These are phyloP conservation scores for Tanypteryx hageni DNA, from an alignment of 2,888 invertebrate species.

Conservation along the genomic window DNA sequence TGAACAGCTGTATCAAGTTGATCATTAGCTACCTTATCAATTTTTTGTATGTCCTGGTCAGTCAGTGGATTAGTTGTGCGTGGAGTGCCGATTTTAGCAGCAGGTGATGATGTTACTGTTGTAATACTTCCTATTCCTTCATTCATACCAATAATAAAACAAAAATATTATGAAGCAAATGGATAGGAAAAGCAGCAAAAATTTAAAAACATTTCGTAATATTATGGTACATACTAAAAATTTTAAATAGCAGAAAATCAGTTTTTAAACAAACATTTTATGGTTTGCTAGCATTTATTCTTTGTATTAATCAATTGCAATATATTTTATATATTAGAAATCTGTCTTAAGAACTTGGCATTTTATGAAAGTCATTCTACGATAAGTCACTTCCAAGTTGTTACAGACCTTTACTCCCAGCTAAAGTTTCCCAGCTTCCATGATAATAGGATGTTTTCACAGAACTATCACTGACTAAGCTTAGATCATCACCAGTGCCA, in stretches of 20 bases:
- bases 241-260: no score
- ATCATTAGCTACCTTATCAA: background rate
- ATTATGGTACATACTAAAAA: no score
- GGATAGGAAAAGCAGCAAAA: no score
- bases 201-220: no score
- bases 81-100: background rate
- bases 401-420: constrained; percentile 41
- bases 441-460: constrained; percentile 66
- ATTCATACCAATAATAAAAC: background rate
- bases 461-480: constrained; percentile 67
- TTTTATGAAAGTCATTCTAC: background rate
- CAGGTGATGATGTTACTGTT: constrained; percentile 56
- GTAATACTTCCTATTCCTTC: constrained; percentile 20
- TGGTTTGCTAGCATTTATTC: no score
- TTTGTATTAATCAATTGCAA: background rate
- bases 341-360: background rate
- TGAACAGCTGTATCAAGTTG: background rate
- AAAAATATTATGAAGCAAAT: background rate
- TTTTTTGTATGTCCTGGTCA: background rate
- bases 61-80: background rate
- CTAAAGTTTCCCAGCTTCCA: constrained; percentile 59
- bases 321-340: background rate
- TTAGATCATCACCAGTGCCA: constrained; percentile 62
- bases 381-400: background rate
- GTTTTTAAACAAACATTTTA: no score